Evolutionary conservation across 2,888 invertebrate species (phyloP).

Genomic region (Hofmannophila pseudospretella): DNA sequence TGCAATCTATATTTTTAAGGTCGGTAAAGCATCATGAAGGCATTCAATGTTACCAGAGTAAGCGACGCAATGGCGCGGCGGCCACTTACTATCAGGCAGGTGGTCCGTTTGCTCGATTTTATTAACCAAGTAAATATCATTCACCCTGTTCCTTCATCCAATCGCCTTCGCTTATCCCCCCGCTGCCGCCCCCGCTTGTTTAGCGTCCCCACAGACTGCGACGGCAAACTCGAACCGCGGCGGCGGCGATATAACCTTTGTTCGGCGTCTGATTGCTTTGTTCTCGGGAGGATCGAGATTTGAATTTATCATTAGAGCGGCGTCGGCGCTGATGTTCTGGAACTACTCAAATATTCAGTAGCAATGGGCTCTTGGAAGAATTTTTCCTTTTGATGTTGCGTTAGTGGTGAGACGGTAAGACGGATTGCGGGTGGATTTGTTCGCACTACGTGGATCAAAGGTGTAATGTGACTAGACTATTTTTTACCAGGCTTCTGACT

Average conservation of each 20-base stretch:
- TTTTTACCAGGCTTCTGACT: too few species aligned
- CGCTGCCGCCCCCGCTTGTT: not conserved
- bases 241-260: constrained; percentile 56
- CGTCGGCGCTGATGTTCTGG: constrained; percentile 43
- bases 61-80: too few species aligned
- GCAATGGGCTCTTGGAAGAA: constrained; percentile 31
- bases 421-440: too few species aligned
- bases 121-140: too few species aligned
- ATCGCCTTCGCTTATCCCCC: too few species aligned
- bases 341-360: constrained; percentile 59
- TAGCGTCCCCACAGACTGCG: constrained; percentile 7
- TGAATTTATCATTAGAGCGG: constrained; percentile 69
- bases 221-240: constrained; percentile 34
- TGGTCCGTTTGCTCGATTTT: too few species aligned
- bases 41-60: too few species aligned
- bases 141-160: too few species aligned
- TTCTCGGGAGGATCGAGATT: constrained; percentile 58
- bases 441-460: not conserved
- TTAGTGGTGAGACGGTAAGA: not conserved
- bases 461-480: too few species aligned
- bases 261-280: constrained; percentile 66
- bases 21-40: too few species aligned
- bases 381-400: constrained; percentile 39
- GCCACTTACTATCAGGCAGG: too few species aligned
- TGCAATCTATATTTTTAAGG: too few species aligned